Percentiles rank a stretch among this genome's conserved stretches.
Conservation (phyloP, 1,140 invertebrate species). For the Ceratitis capitata region DNA sequence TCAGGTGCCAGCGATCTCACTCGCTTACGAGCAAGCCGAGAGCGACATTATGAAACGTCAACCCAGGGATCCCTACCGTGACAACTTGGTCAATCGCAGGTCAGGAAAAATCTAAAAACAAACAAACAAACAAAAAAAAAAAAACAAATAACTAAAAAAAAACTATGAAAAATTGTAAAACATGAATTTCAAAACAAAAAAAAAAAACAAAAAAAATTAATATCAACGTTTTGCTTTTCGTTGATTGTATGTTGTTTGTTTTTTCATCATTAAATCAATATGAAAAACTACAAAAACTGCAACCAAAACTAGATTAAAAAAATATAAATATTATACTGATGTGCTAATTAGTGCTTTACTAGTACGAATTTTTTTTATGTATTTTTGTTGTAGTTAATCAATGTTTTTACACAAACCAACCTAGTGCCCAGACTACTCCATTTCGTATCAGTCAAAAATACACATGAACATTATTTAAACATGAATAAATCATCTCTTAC, state of each 20-base stretch:
- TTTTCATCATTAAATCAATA: background rate
- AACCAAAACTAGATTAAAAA: background rate
- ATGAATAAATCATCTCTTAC: background rate
- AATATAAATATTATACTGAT: background rate
- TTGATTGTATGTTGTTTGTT: constrained; percentile 27
- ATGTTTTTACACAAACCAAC: constrained; percentile 21
- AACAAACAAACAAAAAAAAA: background rate
- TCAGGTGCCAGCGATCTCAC: constrained; percentile 98
- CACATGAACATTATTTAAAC: background rate
- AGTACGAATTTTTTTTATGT: background rate
- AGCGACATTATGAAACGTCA: constrained; percentile 99
- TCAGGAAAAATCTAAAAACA: constrained; percentile 57
- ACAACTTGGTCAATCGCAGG: constrained; percentile 99
- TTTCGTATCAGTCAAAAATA: background rate
- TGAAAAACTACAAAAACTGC: background rate
- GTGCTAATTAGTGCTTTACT: constrained; percentile 29
- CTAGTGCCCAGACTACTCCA: background rate
- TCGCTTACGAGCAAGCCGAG: constrained; percentile 99
- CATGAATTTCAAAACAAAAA: background rate
- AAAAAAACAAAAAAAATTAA: background rate
- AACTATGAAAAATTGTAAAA: background rate
- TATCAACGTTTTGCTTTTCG: background rate
- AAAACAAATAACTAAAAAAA: background rate
- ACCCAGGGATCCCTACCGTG: constrained; percentile 94
- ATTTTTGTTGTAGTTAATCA: constrained; percentile 21